Evolutionary conservation across 23 tunicate genomes (phyloP), one percentile per base, ranked within the genome.

Genomic region (Diplosoma virens): DNA sequence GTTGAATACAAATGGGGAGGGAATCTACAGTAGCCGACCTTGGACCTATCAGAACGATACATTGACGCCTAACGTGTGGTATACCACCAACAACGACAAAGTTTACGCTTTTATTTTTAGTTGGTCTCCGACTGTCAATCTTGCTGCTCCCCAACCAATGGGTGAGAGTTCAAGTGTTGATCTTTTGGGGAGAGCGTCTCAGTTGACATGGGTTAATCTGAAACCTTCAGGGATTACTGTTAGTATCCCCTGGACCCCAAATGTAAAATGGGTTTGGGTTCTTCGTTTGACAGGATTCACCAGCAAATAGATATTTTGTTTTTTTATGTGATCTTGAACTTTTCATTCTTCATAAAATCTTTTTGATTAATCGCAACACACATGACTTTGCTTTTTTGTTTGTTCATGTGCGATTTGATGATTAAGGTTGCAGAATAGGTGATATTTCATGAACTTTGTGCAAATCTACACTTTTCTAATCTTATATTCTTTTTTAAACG

Each of bases 41-140:
- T 87, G 93, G 93, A 80, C 71, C 23, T 82, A 87, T 71, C 93
- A 87, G 61, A 87, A 87, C 65, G 93, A 87, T 52, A 61, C 93
- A 3, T 11, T 74, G 25, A 80, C 76, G 0, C 58, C 75, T 36
- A 72, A 67, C 18, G 76, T 80, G 30, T 87, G 93, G 93, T 87
- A 63, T 45, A 82, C 61, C 0, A 25, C 56, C 48, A 59, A 37
- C 7, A 31, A 18, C 4, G 34, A 33, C 20, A 45, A 23, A 20
- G 67, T 59, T 25, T 59, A 77, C 18, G 71, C 71, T 11, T 77
- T 77, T 72, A 31, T 81, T 41, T 87, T 80, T 34, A 54, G 50
- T 2, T 87, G 93, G 93, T 76, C 86, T 11, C 47, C 67, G 25
- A 41, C 78, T n/a, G 61, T 72, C 18, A 30, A 53, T 31, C 60